Conservation (phyloP, 2,113 vertebrate genomes). For the Poeciliopsis retropinna region DNA sequence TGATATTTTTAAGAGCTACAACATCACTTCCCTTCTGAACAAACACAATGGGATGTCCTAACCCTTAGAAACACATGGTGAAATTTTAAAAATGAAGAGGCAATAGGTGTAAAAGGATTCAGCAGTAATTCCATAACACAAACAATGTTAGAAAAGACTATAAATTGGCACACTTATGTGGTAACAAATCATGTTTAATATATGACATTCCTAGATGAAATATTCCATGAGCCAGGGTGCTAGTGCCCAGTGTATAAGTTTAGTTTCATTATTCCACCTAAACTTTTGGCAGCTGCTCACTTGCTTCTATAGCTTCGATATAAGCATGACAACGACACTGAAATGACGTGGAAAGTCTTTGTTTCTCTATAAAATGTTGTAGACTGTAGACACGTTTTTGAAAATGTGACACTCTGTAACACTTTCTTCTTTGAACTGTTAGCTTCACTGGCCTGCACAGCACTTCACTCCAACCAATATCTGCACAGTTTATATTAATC, state of each 20-base stretch:
- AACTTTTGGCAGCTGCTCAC: conserved; percentile 15
- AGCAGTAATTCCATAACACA: background rate
- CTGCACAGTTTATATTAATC: background rate
- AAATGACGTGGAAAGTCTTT: background rate
- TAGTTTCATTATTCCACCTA: conserved; percentile 20
- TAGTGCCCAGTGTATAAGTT: conserved; percentile 76
- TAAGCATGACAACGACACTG: background rate
- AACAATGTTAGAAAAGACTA: background rate
- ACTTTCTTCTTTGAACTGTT: background rate
- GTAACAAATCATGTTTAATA: conserved; percentile 8
- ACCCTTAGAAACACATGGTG: background rate
- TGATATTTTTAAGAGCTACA: background rate
- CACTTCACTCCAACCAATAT: conserved; percentile 14
- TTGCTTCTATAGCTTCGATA: background rate
- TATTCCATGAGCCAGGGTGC: conserved; percentile 65
- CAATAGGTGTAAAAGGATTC: background rate
- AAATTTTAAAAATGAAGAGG: background rate
- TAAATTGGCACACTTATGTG: background rate
- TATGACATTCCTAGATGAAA: conserved; percentile 63
- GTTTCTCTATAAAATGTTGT: conserved; percentile 20
- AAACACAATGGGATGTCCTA: background rate
- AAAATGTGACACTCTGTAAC: background rate
- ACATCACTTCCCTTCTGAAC: background rate
- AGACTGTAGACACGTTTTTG: conserved; percentile 34
- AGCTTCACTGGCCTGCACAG: conserved; percentile 18